Percentiles rank a stretch among this genome's conserved stretches.
These are phyloP conservation scores for Calypte anna DNA, from an alignment of 2,113 vertebrate genomes.

Conservation along the genomic window DNA sequence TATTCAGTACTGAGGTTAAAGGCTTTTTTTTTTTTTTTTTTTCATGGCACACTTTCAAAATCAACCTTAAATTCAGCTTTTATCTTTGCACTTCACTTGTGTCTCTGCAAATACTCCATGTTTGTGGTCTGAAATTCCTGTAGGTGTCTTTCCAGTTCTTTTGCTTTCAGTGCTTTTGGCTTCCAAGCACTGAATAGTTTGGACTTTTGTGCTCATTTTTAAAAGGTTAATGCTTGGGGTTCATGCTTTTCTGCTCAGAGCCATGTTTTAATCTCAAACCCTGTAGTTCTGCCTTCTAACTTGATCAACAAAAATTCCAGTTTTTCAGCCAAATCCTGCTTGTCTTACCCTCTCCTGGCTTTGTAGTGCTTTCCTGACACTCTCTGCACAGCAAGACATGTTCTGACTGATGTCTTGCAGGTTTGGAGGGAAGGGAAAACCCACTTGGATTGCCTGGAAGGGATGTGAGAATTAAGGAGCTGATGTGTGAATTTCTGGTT, in stretches of 20 bases:
- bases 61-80: background rate
- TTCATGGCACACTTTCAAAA: background rate
- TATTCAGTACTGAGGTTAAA: background rate
- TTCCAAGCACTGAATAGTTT: background rate
- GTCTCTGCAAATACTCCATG: background rate
- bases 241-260: background rate
- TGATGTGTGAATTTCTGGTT: background rate
- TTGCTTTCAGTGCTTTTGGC: background rate
- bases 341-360: background rate
- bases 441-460: background rate
- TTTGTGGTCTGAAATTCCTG: background rate
- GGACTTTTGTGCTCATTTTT: background rate
- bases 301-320: background rate
- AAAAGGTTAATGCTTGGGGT: background rate
- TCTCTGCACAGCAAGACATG: fast-evolving
- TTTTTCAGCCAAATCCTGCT: background rate
- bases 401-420: background rate
- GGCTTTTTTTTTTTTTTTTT: background rate
- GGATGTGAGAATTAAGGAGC: background rate
- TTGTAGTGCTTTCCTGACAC: background rate
- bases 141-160: background rate
- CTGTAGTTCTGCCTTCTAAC: background rate
- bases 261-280: background rate
- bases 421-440: background rate
- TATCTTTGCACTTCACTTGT: background rate